phyloP scores from a whole-genome alignment of 2,888 invertebrate species.

The Marasmarcha lunaedactyla region DNA sequence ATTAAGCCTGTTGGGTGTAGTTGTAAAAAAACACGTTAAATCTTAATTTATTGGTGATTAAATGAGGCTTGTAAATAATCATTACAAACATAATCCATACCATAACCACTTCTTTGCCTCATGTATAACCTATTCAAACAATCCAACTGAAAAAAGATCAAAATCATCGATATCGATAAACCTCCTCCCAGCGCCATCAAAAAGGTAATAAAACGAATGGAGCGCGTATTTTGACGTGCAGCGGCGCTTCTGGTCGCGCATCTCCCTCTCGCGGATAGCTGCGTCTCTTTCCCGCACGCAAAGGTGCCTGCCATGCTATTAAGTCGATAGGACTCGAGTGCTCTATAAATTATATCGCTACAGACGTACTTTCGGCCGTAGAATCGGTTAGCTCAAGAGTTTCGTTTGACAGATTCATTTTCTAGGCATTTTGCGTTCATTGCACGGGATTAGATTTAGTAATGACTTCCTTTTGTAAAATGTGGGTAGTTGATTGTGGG shows the following conservation, averaged over 20 bases:
- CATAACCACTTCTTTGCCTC: too few species aligned
- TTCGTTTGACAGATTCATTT: constrained; percentile 43
- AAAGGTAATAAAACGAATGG: constrained; percentile 67
- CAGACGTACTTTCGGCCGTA: constrained; percentile 53
- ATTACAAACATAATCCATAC: too few species aligned
- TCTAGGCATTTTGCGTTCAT: constrained; percentile 11
- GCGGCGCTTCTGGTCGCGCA: constrained; percentile 65
- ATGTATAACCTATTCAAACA: too few species aligned
- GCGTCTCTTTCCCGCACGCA: constrained; percentile 35
- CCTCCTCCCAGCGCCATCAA: constrained; percentile 21
- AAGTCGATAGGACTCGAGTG: constrained; percentile 30
- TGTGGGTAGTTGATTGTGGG: too few species aligned
- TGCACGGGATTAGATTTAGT: too few species aligned
- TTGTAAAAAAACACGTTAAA: too few species aligned
- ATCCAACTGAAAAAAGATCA: neutral
- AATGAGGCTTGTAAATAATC: too few species aligned
- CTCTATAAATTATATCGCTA: constrained; percentile 64
- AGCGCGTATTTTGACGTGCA: constrained; percentile 70
- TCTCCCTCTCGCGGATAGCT: constrained; percentile 33
- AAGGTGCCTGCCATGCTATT: constrained; percentile 64
- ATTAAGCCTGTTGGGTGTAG: too few species aligned
- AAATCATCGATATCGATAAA: constrained; percentile 34
- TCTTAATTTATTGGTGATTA: too few species aligned
- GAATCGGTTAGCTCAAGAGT: constrained; percentile 20
- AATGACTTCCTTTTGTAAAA: too few species aligned